Base-by-base conservation (phyloP, 1,140 invertebrate species). In the Neodiprion lecontei region DNA sequence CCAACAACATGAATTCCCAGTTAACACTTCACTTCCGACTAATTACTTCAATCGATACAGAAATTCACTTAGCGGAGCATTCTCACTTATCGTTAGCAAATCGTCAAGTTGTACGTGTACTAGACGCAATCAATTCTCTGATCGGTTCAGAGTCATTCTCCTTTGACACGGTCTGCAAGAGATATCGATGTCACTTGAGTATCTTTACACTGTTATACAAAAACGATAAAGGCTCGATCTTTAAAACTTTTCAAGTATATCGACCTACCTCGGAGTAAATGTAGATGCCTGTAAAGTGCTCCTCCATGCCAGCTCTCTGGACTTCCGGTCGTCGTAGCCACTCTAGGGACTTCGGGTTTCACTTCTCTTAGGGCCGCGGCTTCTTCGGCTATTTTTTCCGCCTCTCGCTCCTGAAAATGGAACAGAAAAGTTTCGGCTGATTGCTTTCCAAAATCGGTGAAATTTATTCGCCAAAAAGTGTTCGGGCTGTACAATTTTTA, bases 11-110 rank as follows among this genome's bases (percentile, higher is more conserved):
- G 53, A 61, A 76, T 82, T 81, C 76, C 76, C 82, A 86, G 79
- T 87, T 85, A 86, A 86, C 86, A 86, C 84, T 84, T 80, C 80
- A 84, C 81, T 85, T 79, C 79, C 76, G 81, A 86, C 84, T 86
- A 87, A 87, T 87, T 86, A 83, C 83, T 83, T 84, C 83, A 86
- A 85, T 87, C 86, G 86, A 86, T 85, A 81, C 9, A 14, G 53
- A 61, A 17, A 61, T 61, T 40, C 28, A 40, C 28, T 40, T 40
- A 40, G 5, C 28, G 5, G 28, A 40, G 28, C 5, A 40, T 40
- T 40, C 28, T 40, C 28, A 40, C 28, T 40, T 40, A 40, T 40
- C 1, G 28, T 40, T 40, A 40, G 28, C 5, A 40, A 40, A 40
- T 40, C 28, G 28, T 40, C 2, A 40, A 40, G 28, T 5, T 40